Conservation (phyloP, 2,888 invertebrate species). For the Brachynemurus nebulosus region DNA sequence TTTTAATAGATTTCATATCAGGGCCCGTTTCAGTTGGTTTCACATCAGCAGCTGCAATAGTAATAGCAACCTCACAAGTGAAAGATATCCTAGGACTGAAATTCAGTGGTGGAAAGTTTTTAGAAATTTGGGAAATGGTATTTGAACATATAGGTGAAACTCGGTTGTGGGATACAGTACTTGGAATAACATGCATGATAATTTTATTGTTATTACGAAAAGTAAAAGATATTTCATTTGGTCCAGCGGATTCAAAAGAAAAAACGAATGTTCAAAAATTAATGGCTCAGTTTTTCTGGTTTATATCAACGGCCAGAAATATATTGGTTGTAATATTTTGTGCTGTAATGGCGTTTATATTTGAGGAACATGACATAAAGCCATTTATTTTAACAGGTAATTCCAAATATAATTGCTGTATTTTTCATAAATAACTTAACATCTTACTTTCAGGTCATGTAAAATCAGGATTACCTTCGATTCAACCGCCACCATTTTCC, state of each 20-base stretch:
- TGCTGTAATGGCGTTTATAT: slow-evolving; percentile 48
- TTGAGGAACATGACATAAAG: slow-evolving; percentile 40
- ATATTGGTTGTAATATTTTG: slow-evolving; percentile 61
- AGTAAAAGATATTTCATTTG: slow-evolving; percentile 48
- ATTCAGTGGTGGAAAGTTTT: slow-evolving; percentile 54
- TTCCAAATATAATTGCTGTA: slow-evolving; percentile 6
- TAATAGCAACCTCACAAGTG: slow-evolving; percentile 67
- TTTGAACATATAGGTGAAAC: slow-evolving; percentile 57
- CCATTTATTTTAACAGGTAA: slow-evolving; percentile 54
- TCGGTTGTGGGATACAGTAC: slow-evolving; percentile 51
- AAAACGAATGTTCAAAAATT: slow-evolving; percentile 31
- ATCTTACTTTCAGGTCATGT: slow-evolving; percentile 40
- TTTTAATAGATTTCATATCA: slow-evolving; percentile 71
- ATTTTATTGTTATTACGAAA: slow-evolving; percentile 57
- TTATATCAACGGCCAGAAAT: slow-evolving; percentile 60
- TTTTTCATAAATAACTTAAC: neutral
- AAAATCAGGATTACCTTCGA: slow-evolving; percentile 51
- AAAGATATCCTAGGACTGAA: slow-evolving; percentile 59
- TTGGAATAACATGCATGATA: slow-evolving; percentile 55
- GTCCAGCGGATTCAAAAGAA: slow-evolving; percentile 32
- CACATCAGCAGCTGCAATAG: slow-evolving; percentile 70
- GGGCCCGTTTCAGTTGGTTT: slow-evolving; percentile 72
- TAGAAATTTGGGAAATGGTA: slow-evolving; percentile 55
- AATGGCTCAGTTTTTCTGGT: slow-evolving; percentile 47
- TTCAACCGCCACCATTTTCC: slow-evolving; percentile 51